Conservation (phyloP, 2,797 vertebrate genomes). For the Heterohyrax brucei region DNA sequence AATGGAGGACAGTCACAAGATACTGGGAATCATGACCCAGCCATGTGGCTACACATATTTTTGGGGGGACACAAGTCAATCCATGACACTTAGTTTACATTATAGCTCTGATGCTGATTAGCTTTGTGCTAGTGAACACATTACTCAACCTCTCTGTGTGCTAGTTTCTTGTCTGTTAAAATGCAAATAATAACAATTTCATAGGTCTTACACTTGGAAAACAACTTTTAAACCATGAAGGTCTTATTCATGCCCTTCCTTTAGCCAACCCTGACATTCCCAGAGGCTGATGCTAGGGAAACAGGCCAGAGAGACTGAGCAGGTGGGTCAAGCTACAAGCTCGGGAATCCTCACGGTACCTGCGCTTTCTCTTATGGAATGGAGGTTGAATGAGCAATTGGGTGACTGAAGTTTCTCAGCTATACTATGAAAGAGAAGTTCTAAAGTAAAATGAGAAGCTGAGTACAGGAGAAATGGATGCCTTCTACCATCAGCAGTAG, state of each 20-base stretch:
- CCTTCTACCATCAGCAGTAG: neutral
- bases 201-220: slow-evolving; percentile 48
- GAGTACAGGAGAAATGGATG: neutral
- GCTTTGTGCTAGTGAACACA: neutral
- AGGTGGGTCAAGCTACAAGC: neutral
- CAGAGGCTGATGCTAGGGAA: neutral
- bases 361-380: neutral
- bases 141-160: neutral
- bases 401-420: neutral
- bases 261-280: neutral
- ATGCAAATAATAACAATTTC: slow-evolving; percentile 15
- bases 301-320: neutral
- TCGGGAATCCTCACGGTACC: neutral
- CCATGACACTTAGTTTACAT: neutral
- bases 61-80: no score
- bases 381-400: neutral
- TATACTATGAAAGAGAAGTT: neutral
- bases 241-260: neutral
- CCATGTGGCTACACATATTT: no score
- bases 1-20: no score
- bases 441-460: neutral
- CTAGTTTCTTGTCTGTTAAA: slow-evolving; percentile 19
- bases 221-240: neutral
- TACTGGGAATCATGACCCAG: no score
- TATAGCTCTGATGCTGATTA: neutral